Evolutionary conservation across 2,113 vertebrate genomes (phyloP).

Genomic region (Paratilapia polleni): DNA sequence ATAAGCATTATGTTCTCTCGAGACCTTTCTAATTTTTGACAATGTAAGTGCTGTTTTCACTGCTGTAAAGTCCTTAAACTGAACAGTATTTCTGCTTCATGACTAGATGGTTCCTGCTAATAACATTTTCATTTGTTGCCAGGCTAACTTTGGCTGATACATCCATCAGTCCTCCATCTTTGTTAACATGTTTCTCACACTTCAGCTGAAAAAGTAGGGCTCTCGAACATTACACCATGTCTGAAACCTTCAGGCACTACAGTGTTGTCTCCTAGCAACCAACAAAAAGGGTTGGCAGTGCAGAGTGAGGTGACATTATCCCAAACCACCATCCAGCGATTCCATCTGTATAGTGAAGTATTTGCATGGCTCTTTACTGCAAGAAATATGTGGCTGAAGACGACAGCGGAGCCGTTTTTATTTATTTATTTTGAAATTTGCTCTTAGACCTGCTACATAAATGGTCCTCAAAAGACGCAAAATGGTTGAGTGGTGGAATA

Average conservation of each 20-base stretch:
- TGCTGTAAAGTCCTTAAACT: neutral
- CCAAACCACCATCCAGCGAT: constrained; percentile 52
- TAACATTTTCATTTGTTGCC: neutral
- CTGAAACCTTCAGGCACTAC: constrained; percentile 72
- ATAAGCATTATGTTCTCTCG: neutral
- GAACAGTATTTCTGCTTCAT: neutral
- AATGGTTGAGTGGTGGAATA: constrained; percentile 3
- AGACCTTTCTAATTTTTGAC: neutral
- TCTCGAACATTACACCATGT: constrained; percentile 56
- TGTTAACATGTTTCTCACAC: constrained; percentile 28
- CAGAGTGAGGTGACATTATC: constrained; percentile 65
- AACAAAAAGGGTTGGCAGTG: constrained; percentile 61
- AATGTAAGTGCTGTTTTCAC: neutral
- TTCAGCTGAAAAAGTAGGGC: constrained; percentile 47
- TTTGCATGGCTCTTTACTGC: neutral
- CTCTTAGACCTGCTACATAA: neutral
- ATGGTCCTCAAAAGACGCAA: neutral
- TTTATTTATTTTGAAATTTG: neutral
- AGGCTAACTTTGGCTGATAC: neutral
- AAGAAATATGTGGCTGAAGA: neutral
- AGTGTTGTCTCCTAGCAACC: constrained; percentile 80
- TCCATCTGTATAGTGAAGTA: constrained; percentile 32
- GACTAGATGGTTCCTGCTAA: neutral
- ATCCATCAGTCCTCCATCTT: neutral
- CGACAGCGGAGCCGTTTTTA: neutral